Evolutionary conservation across 2,888 invertebrate species (phyloP).

Genomic region (Agrochola lota): DNA sequence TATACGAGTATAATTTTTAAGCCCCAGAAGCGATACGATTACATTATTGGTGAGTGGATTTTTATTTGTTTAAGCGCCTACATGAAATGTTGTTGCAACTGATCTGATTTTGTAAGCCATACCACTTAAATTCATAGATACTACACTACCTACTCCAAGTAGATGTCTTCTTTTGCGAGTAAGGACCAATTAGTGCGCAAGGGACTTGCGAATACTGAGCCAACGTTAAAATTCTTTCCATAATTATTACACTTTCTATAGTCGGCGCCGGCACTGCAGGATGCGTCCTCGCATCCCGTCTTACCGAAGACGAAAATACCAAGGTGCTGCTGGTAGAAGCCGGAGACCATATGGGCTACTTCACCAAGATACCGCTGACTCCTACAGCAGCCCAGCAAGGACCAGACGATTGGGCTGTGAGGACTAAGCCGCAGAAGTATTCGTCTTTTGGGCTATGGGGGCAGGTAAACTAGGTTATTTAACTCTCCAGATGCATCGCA

Average conservation of each 20-base stretch:
- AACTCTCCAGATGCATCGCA: too few relatives aligned
- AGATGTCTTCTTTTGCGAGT: too few relatives aligned
- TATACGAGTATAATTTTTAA: constrained; percentile 80
- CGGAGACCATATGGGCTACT: constrained; percentile 92
- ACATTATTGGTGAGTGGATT: constrained; percentile 83
- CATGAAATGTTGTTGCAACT: too few relatives aligned
- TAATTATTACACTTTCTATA: constrained; percentile 67
- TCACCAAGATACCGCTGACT: constrained; percentile 92
- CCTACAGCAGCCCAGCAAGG: constrained; percentile 93
- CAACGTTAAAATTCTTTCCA: too few relatives aligned
- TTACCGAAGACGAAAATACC: constrained; percentile 90
- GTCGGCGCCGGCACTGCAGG: constrained; percentile 94
- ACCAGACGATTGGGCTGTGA: constrained; percentile 92
- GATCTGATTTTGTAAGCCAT: too few relatives aligned
- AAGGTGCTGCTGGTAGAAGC: constrained; percentile 93
- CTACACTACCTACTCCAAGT: too few relatives aligned
- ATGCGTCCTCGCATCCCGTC: constrained; percentile 92
- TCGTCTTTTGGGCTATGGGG: constrained; percentile 92
- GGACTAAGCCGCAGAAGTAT: constrained; percentile 91
- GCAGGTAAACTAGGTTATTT: constrained; percentile 82
- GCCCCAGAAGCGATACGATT: constrained; percentile 85
- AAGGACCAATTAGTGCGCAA: too few relatives aligned
- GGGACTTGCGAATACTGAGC: too few relatives aligned
- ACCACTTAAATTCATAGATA: too few relatives aligned
- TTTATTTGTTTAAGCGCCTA: too few relatives aligned